Conservation (phyloP, 2,797 vertebrate species). For the Megalops cyprinoides region DNA sequence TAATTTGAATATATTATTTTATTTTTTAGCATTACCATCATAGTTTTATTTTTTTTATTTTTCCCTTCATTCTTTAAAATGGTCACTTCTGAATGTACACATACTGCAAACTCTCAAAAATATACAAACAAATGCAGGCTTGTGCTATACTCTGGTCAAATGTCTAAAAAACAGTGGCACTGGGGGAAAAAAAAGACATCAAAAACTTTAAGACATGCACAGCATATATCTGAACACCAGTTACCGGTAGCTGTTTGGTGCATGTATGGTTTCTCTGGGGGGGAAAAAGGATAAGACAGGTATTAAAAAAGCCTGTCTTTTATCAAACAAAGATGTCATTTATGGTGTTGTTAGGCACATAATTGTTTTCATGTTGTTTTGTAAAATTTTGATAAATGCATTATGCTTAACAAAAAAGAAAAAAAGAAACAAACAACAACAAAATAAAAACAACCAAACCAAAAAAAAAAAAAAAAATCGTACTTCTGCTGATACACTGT, state of each 20-base stretch:
- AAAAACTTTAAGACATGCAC: slow-evolving; percentile 79
- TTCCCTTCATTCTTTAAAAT: slow-evolving; percentile 80
- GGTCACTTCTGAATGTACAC: slow-evolving; percentile 83
- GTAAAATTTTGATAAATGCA: slow-evolving; percentile 73
- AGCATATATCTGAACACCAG: slow-evolving; percentile 74
- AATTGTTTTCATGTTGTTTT: slow-evolving; percentile 78
- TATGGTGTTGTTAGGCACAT: slow-evolving; percentile 85
- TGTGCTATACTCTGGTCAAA: slow-evolving; percentile 85
- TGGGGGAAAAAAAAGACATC: slow-evolving; percentile 70
- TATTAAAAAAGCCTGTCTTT: slow-evolving; percentile 67
- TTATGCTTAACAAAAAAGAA: slow-evolving; percentile 65
- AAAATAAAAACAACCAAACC: slow-evolving; percentile 25
- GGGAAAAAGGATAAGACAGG: slow-evolving; percentile 53
- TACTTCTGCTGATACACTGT: slow-evolving; percentile 55
- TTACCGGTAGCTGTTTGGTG: slow-evolving; percentile 62
- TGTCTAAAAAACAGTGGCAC: slow-evolving; percentile 83
- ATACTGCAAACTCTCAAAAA: slow-evolving; percentile 86
- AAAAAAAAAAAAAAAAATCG: slow-evolving; percentile 54
- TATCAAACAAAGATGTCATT: slow-evolving; percentile 65
- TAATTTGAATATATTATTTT: slow-evolving; percentile 80
- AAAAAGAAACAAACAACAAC: slow-evolving; percentile 48
- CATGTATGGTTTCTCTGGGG: slow-evolving; percentile 68
- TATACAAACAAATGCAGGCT: slow-evolving; percentile 85
- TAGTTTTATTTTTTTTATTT: slow-evolving; percentile 74
- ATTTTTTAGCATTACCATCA: slow-evolving; percentile 71